A percentile compares a stretch with the other conserved stretches of the same genome.
These are phyloP conservation scores for Nothobranchius furzeri DNA, from an alignment of 2,113 vertebrate species.

Conservation along the genomic window DNA sequence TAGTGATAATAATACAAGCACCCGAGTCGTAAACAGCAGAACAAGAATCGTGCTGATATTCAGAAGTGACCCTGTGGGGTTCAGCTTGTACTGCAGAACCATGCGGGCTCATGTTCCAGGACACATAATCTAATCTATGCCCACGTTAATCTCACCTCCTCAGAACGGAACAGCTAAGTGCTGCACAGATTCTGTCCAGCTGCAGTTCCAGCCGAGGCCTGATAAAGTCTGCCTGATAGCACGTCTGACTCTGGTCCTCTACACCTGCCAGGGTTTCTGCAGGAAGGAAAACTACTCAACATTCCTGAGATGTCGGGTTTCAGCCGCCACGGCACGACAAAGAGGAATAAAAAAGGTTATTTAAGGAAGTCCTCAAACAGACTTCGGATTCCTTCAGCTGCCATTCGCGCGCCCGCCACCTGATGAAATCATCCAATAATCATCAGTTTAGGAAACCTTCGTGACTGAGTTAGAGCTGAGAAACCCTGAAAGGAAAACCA, in stretches of 20 bases:
- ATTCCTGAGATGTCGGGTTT: constrained; percentile 22
- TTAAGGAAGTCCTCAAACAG: no score
- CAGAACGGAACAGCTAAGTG: constrained; percentile 1
- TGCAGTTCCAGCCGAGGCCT: neutral
- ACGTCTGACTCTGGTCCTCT: constrained; percentile 34
- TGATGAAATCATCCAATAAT: no score
- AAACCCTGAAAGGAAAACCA: no score
- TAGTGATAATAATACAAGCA: no score
- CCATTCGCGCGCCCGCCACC: no score
- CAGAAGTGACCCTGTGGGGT: neutral
- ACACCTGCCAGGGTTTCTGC: constrained; percentile 27
- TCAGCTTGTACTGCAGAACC: neutral
- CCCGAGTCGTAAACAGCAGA: neutral
- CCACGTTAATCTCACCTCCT: neutral
- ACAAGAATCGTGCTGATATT: neutral
- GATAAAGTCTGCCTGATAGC: constrained; percentile 42
- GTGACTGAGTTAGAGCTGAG: no score
- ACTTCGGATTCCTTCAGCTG: no score
- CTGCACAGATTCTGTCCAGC: constrained; percentile 15
- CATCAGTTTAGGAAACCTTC: no score
- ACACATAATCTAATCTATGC: neutral
- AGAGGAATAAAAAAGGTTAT: neutral
- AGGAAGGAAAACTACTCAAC: constrained; percentile 47
- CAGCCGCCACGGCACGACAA: constrained; percentile 10
- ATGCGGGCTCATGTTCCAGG: constrained; percentile 2